Evolutionary conservation across 2,113 vertebrate genomes (phyloP), one percentile per base, ranked within the genome.

Genomic region (Hucho hucho): DNA sequence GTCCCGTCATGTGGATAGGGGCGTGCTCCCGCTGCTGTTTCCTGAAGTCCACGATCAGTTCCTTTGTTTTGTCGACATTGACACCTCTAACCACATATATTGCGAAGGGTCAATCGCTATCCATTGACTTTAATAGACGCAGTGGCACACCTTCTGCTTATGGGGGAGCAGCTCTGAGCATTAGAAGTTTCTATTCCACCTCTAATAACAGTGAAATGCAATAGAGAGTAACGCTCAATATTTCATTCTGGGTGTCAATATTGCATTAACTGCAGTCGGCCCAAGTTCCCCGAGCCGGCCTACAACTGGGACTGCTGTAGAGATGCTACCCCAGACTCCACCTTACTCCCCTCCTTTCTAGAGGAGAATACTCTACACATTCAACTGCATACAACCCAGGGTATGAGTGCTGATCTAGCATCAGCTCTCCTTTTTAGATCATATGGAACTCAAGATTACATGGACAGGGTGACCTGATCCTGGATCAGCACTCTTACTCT

Each of bases 201-300:
- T 74, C 16, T 82, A 87, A 87, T 84, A 76, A 76, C 70, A 73
- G 65, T 64, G 76, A 72, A 72, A 79, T 29, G 56, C 83, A 59
- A 59, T 20, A 28, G 82, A 89, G 83, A 87, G 74, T 81, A 85
- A 87, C 76, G 71, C 84, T 91, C 81, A 89, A 92, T 91, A 90
- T 91, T 92, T 89, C 85, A 91, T 92, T 75, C 87, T 64, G 49
- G 71, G 78, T 84, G 85, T 91, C 89, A 92, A 92, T 92, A 91
- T 91, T 91, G 83, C 87, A 92, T 88, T 80, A 88, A 87, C 79
- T 78, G 81, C 79, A 78, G 85, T 75, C 76, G 46, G 79, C 73
- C 77, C 68, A 24, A 72, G 74, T 86, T 84, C 76, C 29, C 5
- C 6, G 65, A 84, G 37, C 20, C 73, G 58, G 59, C 78, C 78